Evolutionary conservation across 2,797 vertebrate species (phyloP).

Genomic region (Platyrinchus mystaceus): DNA sequence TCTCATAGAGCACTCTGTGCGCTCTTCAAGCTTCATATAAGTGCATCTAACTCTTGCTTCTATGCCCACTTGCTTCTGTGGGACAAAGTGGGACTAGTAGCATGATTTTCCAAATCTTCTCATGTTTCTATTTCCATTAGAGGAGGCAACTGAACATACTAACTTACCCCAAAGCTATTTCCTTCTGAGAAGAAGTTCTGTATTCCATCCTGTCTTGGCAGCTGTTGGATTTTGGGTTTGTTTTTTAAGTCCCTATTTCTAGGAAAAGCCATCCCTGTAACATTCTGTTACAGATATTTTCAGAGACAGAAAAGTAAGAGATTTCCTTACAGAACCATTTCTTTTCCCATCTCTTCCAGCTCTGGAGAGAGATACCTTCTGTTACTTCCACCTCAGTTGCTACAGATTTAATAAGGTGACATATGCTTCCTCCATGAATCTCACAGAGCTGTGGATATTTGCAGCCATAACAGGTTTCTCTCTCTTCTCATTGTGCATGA

Average conservation of each 20-base stretch:
- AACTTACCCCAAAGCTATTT: neutral
- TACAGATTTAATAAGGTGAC: slow-evolving; percentile 56
- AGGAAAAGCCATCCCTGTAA: neutral
- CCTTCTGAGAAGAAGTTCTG: neutral
- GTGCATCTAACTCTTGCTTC: neutral
- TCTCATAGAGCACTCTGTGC: neutral
- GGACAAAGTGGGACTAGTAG: neutral
- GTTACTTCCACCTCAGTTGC: slow-evolving; percentile 48
- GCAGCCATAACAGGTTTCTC: slow-evolving; percentile 36
- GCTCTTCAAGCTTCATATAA: neutral
- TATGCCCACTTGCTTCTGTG: neutral
- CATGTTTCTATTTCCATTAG: neutral
- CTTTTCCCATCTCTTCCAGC: slow-evolving; percentile 12
- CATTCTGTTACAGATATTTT: slow-evolving; percentile 22
- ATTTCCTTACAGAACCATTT: slow-evolving; percentile 19
- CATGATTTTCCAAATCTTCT: neutral
- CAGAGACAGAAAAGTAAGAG: slow-evolving; percentile 7
- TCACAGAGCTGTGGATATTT: slow-evolving; percentile 41
- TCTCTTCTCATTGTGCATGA: slow-evolving; percentile 39
- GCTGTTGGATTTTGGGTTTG: neutral
- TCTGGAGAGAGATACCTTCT: slow-evolving; percentile 50
- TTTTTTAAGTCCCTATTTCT: slow-evolving; percentile 24
- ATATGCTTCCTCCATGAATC: slow-evolving; percentile 46
- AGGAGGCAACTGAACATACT: neutral
- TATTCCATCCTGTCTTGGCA: neutral